Evolutionary conservation across 2,113 vertebrate genomes (phyloP), one percentile per base, ranked within the genome.

Genomic region (Cathartes aura): DNA sequence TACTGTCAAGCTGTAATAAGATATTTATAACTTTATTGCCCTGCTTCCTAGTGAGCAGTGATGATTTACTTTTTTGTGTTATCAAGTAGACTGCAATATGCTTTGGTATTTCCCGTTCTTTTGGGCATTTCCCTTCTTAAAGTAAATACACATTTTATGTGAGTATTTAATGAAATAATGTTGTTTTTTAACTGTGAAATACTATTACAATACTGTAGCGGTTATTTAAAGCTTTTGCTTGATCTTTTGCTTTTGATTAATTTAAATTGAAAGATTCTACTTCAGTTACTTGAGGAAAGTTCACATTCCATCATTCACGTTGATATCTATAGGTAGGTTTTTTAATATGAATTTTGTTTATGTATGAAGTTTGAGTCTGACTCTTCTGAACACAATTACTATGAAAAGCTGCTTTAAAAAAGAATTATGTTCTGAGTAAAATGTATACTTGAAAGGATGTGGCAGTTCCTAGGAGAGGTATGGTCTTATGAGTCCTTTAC

Each of bases 41-140:
- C 24, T 83, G 42, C 68, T 95, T 97, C 70, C 87, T 72, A 56
- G 66, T 34, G 27, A 81, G 48, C 29, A 79, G 11, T 24, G 13
- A 64, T 75, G 29, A 60, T 96, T 91, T 92, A 60, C 53, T 75
- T 87, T 76, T 94, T 66, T 93, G 43, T 79, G 40, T 96, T 92
- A 84, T 68, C 89, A 72, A 94, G 34, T 55, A 79, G 64, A 83
- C 82, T 95, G 83, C 76, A 95, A 93, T 96, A 89, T 91, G 81
- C 79, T 97, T 94, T 91, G 91, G 76, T 84, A 97, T 95, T 97
- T 97, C 89, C 90, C 26, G 87, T 97, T 92, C 83, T 91, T 90
- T 67, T 55, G 56, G 48, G 70, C 60, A 72, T 95, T 96, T 96
- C 91, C 86, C 32, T 53, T 97, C 95, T 85, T 36, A 82, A 96